These are phyloP conservation scores for Pygoscelis adeliae DNA, from an alignment of 2,113 vertebrate species.

Conservation along the genomic window DNA sequence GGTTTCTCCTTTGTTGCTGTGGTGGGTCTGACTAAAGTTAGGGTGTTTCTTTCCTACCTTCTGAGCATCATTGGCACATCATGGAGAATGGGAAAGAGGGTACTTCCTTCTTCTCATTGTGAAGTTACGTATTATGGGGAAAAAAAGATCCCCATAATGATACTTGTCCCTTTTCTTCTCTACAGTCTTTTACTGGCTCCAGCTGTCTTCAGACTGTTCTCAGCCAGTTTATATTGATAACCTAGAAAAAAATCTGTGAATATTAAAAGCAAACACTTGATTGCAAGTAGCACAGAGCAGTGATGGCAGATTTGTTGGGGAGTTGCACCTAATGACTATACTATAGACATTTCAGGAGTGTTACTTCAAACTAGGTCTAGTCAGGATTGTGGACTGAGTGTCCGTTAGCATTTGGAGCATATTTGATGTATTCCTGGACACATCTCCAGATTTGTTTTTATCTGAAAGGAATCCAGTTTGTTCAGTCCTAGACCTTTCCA, in stretches of 20 bases:
- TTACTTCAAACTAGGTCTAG: neutral
- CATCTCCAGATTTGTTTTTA: neutral
- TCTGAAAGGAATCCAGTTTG: neutral
- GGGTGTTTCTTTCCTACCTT: neutral
- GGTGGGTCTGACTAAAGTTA: neutral
- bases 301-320: neutral
- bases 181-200: neutral
- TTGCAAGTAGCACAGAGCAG: neutral
- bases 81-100: neutral
- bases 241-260: neutral
- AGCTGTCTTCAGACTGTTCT: neutral
- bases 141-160: accelerated
- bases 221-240: neutral
- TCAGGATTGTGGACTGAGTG: neutral
- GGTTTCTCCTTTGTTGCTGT: neutral
- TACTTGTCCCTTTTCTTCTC: neutral
- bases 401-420: neutral
- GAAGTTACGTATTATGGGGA: accelerated
- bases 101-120: neutral
- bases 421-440: neutral
- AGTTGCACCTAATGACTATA: neutral
- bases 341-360: neutral
- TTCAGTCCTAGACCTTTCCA: neutral
- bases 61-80: neutral
- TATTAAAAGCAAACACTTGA: neutral